A percentile compares a stretch with the other conserved stretches of the same genome.
These are phyloP conservation scores for Phalanger gymnotis DNA, from an alignment of 2,797 vertebrate species.

Conservation along the genomic window DNA sequence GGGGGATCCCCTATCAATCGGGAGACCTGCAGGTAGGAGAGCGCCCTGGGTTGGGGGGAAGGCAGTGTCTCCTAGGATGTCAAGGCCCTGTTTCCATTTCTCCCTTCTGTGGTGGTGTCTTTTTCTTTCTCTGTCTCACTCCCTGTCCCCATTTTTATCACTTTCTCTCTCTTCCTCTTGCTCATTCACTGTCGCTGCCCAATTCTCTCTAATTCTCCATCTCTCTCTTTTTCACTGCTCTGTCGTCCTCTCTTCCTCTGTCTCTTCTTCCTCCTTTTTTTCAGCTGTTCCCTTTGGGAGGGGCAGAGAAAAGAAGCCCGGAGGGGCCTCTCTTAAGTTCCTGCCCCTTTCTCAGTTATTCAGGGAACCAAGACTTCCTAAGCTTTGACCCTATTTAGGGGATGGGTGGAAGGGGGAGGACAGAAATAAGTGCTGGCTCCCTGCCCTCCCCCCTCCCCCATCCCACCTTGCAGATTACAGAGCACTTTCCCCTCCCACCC, in stretches of 20 bases:
- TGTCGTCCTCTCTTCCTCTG: not conserved
- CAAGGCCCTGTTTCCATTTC: not conserved
- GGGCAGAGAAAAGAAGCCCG: not conserved
- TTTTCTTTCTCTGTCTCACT: not conserved
- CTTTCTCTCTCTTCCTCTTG: no score
- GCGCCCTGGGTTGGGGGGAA: not conserved
- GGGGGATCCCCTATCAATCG: not conserved
- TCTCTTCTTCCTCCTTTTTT: not conserved
- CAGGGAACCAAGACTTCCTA: not conserved
- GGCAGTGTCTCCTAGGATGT: not conserved
- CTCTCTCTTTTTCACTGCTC: not conserved
- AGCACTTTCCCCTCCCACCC: not conserved
- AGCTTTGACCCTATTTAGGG: not conserved
- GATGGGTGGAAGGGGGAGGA: not conserved
- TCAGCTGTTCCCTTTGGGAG: not conserved
- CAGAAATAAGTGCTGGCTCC: not conserved
- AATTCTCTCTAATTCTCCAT: not conserved
- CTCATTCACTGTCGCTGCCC: not conserved
- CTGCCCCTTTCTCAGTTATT: not conserved
- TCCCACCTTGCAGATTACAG: not conserved
- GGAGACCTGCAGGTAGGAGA: not conserved
- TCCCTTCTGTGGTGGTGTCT: not conserved
- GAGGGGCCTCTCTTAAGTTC: not conserved
- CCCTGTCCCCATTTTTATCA: not conserved
- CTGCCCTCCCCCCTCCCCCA: not conserved